Base-by-base conservation (phyloP, 2,113 vertebrate genomes). In the Hystrix brachyura region DNA sequence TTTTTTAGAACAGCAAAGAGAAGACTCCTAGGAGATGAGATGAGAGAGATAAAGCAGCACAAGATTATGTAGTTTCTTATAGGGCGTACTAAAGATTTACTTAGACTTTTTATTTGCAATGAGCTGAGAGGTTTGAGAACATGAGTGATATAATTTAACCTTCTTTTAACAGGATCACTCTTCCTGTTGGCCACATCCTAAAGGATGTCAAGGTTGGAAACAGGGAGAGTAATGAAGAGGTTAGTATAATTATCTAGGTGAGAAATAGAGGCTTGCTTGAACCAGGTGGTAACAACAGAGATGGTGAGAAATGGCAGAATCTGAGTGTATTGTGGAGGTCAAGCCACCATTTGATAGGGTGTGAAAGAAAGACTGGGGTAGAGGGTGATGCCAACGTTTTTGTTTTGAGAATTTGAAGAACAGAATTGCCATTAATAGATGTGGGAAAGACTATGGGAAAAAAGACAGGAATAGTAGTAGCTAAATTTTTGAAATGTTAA, bases 101-200 rank as follows among this genome's bases (percentile, higher is more conserved):
- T 76, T 60, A 95, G 72, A 87, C 12, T 82, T 93, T 67, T 69
- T 76, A 67, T 32, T 46, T 86, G 67, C 5, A 46, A 25, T 80
- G 32, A 81, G 64, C 62, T 91, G 32, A 51, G 64, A 81, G 17
- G 69, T 90, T 57, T 72, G 57, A 90, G 71, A 85, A 46, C 55
- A 80, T 55, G 15, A 91, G 43, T 78, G 76, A 78, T 62, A 43
- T 87, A 82, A 76, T 72, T 32, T 51, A 91, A 92, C 51, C 87
- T 90, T 69, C 78, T 55, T 48, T 69, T 78, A 92, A 88, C 15
- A 79, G 78, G 21, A 79, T 88, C 29, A 71, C 23, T 55, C 46
- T 71, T 92, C 3, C 46, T 83, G 23, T 62, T 38, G n/a, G 53
- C 12, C 17, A 71, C 48, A 84, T 46, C n/a, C 69, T 88, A 88